Evolutionary conservation across 1,140 invertebrate genomes (phyloP), one percentile per base, ranked within the genome.

Genomic region (Heliconius eleuchia): DNA sequence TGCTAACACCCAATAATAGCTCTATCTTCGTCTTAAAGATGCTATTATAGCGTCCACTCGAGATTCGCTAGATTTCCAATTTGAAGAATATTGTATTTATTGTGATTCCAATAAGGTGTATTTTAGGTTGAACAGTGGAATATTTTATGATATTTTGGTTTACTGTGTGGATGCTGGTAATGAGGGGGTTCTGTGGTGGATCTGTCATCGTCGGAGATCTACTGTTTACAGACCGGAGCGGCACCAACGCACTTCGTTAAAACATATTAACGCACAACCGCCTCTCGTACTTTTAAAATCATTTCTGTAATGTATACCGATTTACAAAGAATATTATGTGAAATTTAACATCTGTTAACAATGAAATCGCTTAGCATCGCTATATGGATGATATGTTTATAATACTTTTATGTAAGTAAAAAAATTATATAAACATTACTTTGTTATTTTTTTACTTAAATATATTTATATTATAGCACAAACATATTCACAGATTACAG

Each of bases 1-100:
- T 86, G 84, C 86, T 93, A 92, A 89, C 92, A 94, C 91, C 91
- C 89, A 92, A 94, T 93, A 94, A 92, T 94, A 92, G 89, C 89
- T 88, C 87, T 86, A 89, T 91, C 88, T 91, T 88, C 77, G 86
- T 86, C 88, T 91, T 87, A 90, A 91, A 93, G 90, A 92, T 89
- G 87, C 88, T 89, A 89, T 91, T 91, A 87, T 88, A 83, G 57
- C 85, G 84, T 77, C 86, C 85, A 85, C 86, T 89, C 80, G 83
- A 87, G 78, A 87, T 86, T 89, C 82, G 83, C 82, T 87, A 75
- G 78, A 75, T 66, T 71, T 39, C 66, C 39, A 7, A n/a, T 72
- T 30, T 30, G 52, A 73, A 57, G 60, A 83, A 81, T 71, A 76
- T 76, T 55, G 13, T 75, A 70, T 80, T 52, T 73, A 42, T 66